Percentiles rank a stretch among this genome's conserved stretches.
Conservation (phyloP, 92 coral and sea anemone genomes). For the Zoanthus gigantus region DNA sequence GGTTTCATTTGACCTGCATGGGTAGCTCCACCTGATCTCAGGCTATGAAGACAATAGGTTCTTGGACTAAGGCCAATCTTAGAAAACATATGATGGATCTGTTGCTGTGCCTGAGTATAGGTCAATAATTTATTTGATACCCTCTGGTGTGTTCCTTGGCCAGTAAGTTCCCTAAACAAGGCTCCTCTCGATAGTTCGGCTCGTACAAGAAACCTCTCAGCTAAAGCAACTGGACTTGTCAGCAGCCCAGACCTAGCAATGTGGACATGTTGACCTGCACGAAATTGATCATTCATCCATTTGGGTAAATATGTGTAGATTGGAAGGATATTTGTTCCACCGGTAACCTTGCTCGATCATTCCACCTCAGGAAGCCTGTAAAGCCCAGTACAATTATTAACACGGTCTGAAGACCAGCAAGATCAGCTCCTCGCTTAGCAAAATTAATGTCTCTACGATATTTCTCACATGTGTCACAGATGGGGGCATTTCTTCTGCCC, state of each 20-base stretch:
- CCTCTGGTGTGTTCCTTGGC: conserved; percentile 42
- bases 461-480: conserved; percentile 26
- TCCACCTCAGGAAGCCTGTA: conserved; percentile 35
- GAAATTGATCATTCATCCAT: conserved; percentile 35
- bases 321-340: conserved; percentile 27
- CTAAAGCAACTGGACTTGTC: conserved; percentile 4
- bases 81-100: conserved; percentile 30
- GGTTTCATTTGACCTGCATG: background rate
- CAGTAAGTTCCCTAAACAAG: conserved; percentile 21
- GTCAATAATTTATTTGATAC: conserved; percentile 1
- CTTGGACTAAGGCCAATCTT: conserved; percentile 29
- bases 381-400: conserved; percentile 27
- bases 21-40: conserved; percentile 44
- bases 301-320: conserved; percentile 13
- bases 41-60: conserved; percentile 40
- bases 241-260: conserved; percentile 18
- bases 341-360: conserved; percentile 12
- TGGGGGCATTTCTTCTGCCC: conserved; percentile 10
- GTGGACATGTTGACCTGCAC: conserved; percentile 30
- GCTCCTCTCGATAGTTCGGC: background rate
- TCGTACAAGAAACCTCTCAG: background rate
- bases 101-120: conserved; percentile 36
- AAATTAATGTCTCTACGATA: background rate
- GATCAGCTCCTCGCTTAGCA: background rate
- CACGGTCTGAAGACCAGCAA: background rate